Percentiles rank a stretch among this genome's conserved stretches.
Conservation (phyloP, 2,797 vertebrate genomes). For the Eleutherodactylus coqui region DNA sequence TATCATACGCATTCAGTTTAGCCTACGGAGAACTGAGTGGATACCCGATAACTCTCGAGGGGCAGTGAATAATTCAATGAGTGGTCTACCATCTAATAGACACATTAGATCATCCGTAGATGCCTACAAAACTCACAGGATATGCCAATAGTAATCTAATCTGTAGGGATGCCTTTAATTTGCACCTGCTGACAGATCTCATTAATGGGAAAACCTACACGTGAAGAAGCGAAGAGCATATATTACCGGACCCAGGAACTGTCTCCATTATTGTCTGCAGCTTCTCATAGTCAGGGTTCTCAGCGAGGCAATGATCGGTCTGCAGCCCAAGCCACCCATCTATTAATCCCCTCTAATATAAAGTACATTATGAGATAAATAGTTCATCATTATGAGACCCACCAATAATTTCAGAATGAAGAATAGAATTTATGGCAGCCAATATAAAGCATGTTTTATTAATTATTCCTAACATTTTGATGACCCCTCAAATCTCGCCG, state of each 20-base stretch:
- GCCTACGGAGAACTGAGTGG: too few species aligned
- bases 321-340: background rate
- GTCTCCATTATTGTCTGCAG: background rate
- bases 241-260: background rate
- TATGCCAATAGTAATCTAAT: background rate
- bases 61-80: too few species aligned
- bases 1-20: too few species aligned
- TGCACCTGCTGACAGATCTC: background rate
- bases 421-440: background rate
- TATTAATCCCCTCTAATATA: background rate
- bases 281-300: background rate
- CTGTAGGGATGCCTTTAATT: background rate
- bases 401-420: background rate
- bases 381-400: background rate
- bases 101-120: background rate
- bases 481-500: background rate
- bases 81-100: background rate
- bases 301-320: background rate
- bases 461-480: slow-evolving; percentile 30
- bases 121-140: background rate
- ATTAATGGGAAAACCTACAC: background rate
- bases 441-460: slow-evolving; percentile 21
- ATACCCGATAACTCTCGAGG: too few species aligned
- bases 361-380: background rate
- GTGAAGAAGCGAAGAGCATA: background rate